These are phyloP conservation scores for Pitangus sulphuratus DNA, from an alignment of 2,797 vertebrate species.

Conservation along the genomic window DNA sequence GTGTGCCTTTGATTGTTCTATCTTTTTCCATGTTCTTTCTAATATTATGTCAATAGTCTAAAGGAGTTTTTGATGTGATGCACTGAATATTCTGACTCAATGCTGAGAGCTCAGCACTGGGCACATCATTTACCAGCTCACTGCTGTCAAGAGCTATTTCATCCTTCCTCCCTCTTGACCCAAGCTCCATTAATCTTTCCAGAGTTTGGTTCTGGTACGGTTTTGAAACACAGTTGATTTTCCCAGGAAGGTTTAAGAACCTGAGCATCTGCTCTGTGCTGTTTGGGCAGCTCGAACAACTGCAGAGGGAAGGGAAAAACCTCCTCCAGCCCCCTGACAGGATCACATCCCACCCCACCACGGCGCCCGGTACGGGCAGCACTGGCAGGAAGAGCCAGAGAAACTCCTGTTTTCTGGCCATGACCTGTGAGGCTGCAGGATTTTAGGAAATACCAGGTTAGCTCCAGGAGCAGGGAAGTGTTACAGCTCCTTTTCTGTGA, in stretches of 20 bases:
- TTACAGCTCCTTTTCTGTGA: background rate
- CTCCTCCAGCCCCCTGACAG: background rate
- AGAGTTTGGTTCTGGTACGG: background rate
- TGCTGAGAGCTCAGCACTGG: background rate
- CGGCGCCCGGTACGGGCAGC: background rate
- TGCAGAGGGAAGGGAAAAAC: background rate
- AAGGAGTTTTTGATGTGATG: background rate
- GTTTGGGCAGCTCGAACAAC: background rate
- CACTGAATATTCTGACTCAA: background rate
- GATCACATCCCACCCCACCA: background rate
- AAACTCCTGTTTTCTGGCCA: constrained; percentile 12
- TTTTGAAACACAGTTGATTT: background rate
- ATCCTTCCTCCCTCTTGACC: background rate
- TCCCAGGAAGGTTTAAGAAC: background rate
- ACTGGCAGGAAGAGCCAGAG: background rate
- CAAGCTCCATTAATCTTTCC: background rate
- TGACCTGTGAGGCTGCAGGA: background rate
- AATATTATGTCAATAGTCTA: background rate
- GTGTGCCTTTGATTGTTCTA: background rate
- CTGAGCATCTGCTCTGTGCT: background rate
- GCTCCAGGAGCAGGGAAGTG: background rate
- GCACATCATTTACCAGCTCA: background rate
- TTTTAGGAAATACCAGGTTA: background rate
- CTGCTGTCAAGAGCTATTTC: background rate
- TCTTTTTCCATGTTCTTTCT: background rate